A percentile compares a stretch with the other conserved stretches of the same genome.
phyloP scores from a whole-genome alignment of 2,797 vertebrate species.

The Onychomys torridus region DNA sequence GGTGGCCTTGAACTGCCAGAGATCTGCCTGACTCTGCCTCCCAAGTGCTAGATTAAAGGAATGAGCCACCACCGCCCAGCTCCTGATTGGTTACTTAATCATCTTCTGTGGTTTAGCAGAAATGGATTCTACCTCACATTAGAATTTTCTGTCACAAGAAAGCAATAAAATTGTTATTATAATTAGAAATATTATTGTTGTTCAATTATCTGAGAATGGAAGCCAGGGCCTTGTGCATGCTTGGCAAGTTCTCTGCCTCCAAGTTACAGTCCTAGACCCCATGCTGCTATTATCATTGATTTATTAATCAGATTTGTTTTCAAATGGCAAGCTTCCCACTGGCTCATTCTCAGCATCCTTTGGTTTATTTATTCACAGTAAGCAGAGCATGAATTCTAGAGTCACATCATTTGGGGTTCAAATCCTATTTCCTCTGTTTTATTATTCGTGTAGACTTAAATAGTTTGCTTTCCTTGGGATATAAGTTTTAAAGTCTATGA shows the following conservation, averaged over 20 bases:
- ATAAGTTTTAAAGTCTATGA: neutral
- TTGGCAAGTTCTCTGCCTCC: neutral
- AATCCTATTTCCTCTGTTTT: neutral
- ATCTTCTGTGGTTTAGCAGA: neutral
- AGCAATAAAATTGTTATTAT: neutral
- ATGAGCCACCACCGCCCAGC: fast-evolving
- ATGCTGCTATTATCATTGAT: neutral
- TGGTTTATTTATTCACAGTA: neutral
- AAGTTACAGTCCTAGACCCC: neutral
- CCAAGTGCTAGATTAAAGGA: neutral
- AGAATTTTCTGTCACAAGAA: neutral
- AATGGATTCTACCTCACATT: neutral
- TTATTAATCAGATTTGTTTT: neutral
- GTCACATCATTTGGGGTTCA: constrained; percentile 17
- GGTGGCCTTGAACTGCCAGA: neutral
- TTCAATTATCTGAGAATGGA: neutral
- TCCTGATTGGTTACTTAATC: neutral
- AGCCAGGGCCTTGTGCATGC: neutral
- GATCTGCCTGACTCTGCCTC: neutral
- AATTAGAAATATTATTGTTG: neutral
- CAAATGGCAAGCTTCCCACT: neutral
- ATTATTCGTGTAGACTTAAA: neutral
- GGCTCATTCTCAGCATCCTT: neutral
- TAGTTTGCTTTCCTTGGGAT: neutral
- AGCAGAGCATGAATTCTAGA: constrained; percentile 9